Percentiles rank a stretch among this genome's conserved stretches.
Evolutionary conservation across 30 jellyfish, hydroid and myxozoan species (phyloP).

Genomic region (Turritopsis rubra): DNA sequence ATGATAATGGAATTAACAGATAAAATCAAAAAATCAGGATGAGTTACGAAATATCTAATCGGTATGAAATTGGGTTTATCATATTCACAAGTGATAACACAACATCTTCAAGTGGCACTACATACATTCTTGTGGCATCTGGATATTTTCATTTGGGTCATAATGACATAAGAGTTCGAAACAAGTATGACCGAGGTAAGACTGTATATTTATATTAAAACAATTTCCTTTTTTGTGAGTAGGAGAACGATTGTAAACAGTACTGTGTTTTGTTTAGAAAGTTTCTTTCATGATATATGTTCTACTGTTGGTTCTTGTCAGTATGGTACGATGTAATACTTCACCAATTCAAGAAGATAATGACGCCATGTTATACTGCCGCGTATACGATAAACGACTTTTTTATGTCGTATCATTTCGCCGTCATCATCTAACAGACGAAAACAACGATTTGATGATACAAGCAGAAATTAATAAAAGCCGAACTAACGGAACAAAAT

Average conservation of each 20-base stretch:
- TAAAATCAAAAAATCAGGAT: neutral
- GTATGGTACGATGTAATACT: neutral
- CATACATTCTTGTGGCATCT: too few species aligned
- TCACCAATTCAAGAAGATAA: neutral
- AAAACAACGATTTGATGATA: neutral
- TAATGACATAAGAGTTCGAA: too few species aligned
- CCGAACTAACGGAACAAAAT: neutral
- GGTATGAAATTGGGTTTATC: too few species aligned
- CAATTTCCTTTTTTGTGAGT: too few species aligned
- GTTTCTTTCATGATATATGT: neutral
- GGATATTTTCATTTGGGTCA: too few species aligned
- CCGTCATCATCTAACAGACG: neutral
- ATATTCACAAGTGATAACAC: too few species aligned
- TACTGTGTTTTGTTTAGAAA: neutral
- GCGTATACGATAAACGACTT: neutral
- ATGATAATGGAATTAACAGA: neutral
- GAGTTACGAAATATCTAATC: neutral
- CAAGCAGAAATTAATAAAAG: neutral
- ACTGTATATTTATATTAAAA: too few species aligned
- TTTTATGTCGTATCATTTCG: neutral
- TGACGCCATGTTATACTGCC: neutral
- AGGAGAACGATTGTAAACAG: neutral
- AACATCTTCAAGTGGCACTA: neutral
- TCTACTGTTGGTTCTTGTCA: neutral
- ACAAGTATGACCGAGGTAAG: too few species aligned